Conservation (phyloP, 2,797 vertebrate species). For the Urophycis tenuis region DNA sequence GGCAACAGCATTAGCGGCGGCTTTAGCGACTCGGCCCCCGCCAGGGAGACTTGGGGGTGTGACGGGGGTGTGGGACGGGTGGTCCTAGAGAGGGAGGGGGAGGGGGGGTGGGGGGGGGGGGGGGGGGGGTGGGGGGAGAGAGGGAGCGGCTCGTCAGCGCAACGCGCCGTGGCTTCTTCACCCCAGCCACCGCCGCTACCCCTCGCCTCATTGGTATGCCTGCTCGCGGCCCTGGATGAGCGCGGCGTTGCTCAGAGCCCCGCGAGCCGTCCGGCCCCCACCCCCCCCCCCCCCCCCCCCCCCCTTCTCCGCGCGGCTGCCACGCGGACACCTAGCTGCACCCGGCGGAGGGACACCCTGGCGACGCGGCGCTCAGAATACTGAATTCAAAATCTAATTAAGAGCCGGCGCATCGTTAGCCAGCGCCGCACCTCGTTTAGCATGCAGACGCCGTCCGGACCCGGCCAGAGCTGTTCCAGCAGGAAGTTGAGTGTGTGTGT, state of each 20-base stretch:
- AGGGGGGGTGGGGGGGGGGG: constrained; percentile 57
- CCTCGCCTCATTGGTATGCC: constrained; percentile 90
- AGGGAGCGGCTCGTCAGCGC: constrained; percentile 66
- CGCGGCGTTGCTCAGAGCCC: constrained; percentile 84
- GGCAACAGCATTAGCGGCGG: constrained; percentile 90
- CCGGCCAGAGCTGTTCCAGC: no score
- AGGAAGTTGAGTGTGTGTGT: no score
- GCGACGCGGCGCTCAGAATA: constrained; percentile 86
- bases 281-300: constrained; percentile 75
- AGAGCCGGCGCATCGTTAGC: constrained; percentile 32
- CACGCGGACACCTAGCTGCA: not conserved
- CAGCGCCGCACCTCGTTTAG: not conserved
- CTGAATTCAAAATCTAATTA: constrained; percentile 95
- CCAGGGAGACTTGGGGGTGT: constrained; percentile 86
- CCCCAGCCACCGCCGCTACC: constrained; percentile 28
- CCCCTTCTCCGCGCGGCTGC: not conserved
- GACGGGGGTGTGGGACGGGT: constrained; percentile 66
- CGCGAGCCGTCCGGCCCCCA: constrained; percentile 79
- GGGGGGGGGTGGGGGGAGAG: constrained; percentile 64
- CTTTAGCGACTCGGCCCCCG: constrained; percentile 90
- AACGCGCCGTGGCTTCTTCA: constrained; percentile 86
- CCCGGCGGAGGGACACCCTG: constrained; percentile 72
- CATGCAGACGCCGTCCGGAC: not conserved
- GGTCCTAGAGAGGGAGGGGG: constrained; percentile 36
- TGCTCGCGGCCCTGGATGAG: constrained; percentile 80